A percentile compares a stretch with the other conserved stretches of the same genome.
phyloP scores from a whole-genome alignment of 2,797 vertebrate species.

The Danio jaintianensis region DNA sequence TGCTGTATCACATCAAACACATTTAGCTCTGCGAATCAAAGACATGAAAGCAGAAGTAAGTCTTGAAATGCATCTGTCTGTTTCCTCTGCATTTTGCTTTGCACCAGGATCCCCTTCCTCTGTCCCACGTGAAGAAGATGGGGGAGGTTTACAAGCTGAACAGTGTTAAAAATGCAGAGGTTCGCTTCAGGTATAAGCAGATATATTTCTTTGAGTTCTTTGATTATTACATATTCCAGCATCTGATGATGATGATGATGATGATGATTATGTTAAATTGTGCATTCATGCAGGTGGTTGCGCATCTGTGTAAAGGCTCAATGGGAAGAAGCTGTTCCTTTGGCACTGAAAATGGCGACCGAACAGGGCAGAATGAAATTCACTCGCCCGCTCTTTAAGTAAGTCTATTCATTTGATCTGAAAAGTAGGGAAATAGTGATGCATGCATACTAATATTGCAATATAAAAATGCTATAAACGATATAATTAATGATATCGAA shows the following conservation, averaged over 20 bases:
- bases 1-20: not conserved
- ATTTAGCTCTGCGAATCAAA: not conserved
- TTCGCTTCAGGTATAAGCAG: slow-evolving; percentile 87
- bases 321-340: slow-evolving; percentile 90
- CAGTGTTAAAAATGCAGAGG: slow-evolving; percentile 87
- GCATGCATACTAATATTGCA: no score
- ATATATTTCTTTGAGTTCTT: not conserved
- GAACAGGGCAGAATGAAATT: slow-evolving; percentile 97
- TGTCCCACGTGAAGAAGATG: slow-evolving; percentile 90
- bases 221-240: not conserved
- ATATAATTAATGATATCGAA: no score
- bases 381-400: slow-evolving; percentile 93
- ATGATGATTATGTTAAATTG: not conserved
- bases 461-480: no score
- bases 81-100: not conserved
- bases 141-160: slow-evolving; percentile 91
- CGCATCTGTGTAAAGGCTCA: slow-evolving; percentile 87
- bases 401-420: slow-evolving; percentile 44
- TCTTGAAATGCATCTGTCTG: not conserved
- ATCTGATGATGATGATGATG: not conserved
- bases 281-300: slow-evolving; percentile 83
- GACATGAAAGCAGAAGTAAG: not conserved
- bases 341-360: slow-evolving; percentile 93
- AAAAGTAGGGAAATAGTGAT: no score
- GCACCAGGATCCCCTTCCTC: slow-evolving; percentile 84